Evolutionary conservation across 2,888 invertebrate genomes (phyloP).

Genomic region (Plemyria rubiginata): DNA sequence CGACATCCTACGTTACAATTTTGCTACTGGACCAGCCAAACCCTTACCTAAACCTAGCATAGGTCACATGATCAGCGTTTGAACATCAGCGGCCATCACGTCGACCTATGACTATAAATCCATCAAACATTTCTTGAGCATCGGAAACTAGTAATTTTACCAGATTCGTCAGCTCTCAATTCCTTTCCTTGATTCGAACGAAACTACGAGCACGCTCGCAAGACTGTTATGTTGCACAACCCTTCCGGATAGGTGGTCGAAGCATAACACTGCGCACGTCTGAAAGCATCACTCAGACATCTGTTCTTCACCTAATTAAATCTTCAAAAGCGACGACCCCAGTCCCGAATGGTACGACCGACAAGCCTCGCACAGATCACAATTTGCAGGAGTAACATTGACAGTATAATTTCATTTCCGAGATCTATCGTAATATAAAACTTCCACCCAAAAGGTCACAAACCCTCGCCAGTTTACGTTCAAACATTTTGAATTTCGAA

Average conservation of each 20-base stretch:
- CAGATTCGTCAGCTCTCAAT: constrained; percentile 19
- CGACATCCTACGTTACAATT: constrained; percentile 43
- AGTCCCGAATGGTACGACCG: constrained; percentile 5
- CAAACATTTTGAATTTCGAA: constrained; percentile 5
- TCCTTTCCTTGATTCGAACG: constrained; percentile 14
- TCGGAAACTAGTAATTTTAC: constrained; percentile 15
- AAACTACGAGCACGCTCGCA: constrained; percentile 15
- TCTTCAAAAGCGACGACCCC: constrained; percentile 1
- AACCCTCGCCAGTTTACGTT: constrained; percentile 1
- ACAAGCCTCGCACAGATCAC: constrained; percentile 3
- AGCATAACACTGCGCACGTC: constrained; percentile 28
- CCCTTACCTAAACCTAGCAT: constrained; percentile 51
- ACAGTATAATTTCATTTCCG: background rate
- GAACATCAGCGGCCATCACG: constrained; percentile 8
- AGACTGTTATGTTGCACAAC: constrained; percentile 14
- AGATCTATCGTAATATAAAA: constrained; percentile 4
- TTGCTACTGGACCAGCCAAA: constrained; percentile 60
- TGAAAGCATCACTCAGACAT: constrained; percentile 14
- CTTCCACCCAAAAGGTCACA: background rate
- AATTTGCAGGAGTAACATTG: no score
- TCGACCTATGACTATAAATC: constrained; percentile 8
- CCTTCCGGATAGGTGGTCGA: constrained; percentile 26
- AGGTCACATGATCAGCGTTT: constrained; percentile 38
- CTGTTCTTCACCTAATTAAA: background rate
- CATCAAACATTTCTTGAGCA: constrained; percentile 19